phyloP scores from a whole-genome alignment of 2,113 vertebrate genomes.

The Protobothrops flavoviridis region DNA sequence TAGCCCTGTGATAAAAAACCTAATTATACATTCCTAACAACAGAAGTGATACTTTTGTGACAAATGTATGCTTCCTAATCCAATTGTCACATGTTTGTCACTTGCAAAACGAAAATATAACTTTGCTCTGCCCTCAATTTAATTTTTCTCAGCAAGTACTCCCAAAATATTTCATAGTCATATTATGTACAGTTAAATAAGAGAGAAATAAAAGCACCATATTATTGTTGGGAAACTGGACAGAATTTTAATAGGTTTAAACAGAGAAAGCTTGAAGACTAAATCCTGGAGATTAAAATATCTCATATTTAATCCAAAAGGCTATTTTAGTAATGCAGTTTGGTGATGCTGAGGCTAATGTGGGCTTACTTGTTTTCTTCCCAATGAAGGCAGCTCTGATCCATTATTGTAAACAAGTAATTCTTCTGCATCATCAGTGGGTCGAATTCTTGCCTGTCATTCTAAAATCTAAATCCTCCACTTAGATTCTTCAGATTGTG shows the following conservation, averaged over 20 bases:
- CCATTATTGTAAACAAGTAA: not conserved
- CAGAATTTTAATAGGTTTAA: slow-evolving; percentile 72
- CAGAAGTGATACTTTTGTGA: slow-evolving; percentile 9
- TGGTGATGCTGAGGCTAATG: slow-evolving; percentile 9
- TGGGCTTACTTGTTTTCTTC: slow-evolving; percentile 20
- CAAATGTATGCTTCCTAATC: slow-evolving; percentile 28
- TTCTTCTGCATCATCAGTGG: not conserved
- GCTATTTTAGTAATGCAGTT: not conserved
- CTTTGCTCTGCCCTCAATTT: slow-evolving; percentile 39
- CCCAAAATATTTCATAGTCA: slow-evolving; percentile 56
- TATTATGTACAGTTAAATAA: slow-evolving; percentile 61
- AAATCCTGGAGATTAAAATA: slow-evolving; percentile 66
- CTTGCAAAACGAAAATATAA: slow-evolving; percentile 45
- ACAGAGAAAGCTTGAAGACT: slow-evolving; percentile 66
- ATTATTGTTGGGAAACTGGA: slow-evolving; percentile 72
- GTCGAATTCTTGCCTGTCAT: slow-evolving; percentile 34
- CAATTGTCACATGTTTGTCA: not conserved
- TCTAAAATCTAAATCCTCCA: slow-evolving; percentile 32
- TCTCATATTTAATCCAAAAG: slow-evolving; percentile 53
- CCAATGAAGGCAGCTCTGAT: not conserved
- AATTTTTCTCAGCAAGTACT: slow-evolving; percentile 41
- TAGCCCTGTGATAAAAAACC: not conserved
- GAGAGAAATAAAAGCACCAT: slow-evolving; percentile 33
- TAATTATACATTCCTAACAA: slow-evolving; percentile 8
- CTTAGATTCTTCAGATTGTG: slow-evolving; percentile 33